These are phyloP conservation scores for Sceliomorpha sp. DNA, from an alignment of 2,888 invertebrate genomes.

Conservation along the genomic window DNA sequence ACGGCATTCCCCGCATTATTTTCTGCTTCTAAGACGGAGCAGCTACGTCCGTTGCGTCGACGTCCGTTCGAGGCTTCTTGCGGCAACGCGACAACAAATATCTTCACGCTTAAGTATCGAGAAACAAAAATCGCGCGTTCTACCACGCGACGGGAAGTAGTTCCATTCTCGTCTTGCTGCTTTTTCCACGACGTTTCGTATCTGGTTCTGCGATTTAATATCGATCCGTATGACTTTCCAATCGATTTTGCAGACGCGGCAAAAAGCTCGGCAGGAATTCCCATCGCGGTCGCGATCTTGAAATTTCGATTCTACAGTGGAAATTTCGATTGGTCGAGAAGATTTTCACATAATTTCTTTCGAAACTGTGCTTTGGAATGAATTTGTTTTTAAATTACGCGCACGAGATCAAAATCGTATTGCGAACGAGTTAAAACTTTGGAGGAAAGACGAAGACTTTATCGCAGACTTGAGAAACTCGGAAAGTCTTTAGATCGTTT, in stretches of 20 bases:
- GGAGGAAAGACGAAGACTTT: too few relatives aligned
- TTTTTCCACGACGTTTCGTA: constrained; percentile 33
- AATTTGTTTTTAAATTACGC: too few relatives aligned
- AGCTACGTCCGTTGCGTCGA: constrained; percentile 33
- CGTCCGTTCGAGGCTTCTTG: constrained; percentile 38
- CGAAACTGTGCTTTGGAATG: neutral
- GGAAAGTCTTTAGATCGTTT: too few relatives aligned
- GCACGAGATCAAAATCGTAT: too few relatives aligned
- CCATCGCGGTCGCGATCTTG: constrained; percentile 5
- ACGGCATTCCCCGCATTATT: constrained; percentile 18
- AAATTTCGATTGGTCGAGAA: neutral
- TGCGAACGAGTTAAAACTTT: too few relatives aligned
- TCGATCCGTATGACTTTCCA: constrained; percentile 30
- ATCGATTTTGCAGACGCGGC: constrained; percentile 25
- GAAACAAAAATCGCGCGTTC: constrained; percentile 49
- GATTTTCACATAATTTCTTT: neutral
- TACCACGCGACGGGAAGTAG: constrained; percentile 55
- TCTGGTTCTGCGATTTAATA: constrained; percentile 51
- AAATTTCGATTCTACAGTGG: neutral
- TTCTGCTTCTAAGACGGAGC: constrained; percentile 26
- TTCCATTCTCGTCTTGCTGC: constrained; percentile 20
- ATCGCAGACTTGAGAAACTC: too few relatives aligned
- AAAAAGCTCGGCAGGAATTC: constrained; percentile 15
- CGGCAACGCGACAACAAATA: constrained; percentile 45
- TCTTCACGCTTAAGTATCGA: constrained; percentile 44